These are phyloP conservation scores for Perizoma flavofasciatum DNA, from an alignment of 2,888 invertebrate genomes.

Conservation along the genomic window DNA sequence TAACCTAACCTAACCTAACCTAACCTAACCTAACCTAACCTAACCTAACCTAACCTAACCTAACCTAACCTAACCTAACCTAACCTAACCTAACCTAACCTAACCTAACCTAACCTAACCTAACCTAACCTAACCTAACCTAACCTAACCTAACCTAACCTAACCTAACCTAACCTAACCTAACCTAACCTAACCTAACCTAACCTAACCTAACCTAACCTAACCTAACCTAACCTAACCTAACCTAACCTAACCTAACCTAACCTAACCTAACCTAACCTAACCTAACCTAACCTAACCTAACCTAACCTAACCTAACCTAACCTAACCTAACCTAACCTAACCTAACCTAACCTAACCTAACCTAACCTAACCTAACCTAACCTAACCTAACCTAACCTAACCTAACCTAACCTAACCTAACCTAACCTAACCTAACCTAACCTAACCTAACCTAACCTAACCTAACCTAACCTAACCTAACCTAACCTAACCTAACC, in stretches of 20 bases:
- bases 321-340: constrained; percentile 40
- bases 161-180: constrained; percentile 42
- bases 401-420: constrained; percentile 38
- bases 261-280: constrained; percentile 38
- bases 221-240: constrained; percentile 41
- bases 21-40: constrained; percentile 30
- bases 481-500: constrained; percentile 34
- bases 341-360: constrained; percentile 38
- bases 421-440: constrained; percentile 36
- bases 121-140: constrained; percentile 40
- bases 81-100: constrained; percentile 42
- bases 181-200: constrained; percentile 41
- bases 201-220: constrained; percentile 44
- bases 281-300: constrained; percentile 36
- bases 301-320: constrained; percentile 36
- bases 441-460: constrained; percentile 33
- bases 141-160: constrained; percentile 41
- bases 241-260: constrained; percentile 38
- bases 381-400: constrained; percentile 40
- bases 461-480: constrained; percentile 34
- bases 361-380: constrained; percentile 38
- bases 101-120: constrained; percentile 41
- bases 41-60: constrained; percentile 35
- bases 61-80: constrained; percentile 32
- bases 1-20: constrained; percentile 32